Percentiles rank a stretch among this genome's conserved stretches.
phyloP scores from a whole-genome alignment of 2,888 invertebrate species.

The Candidula unifasciata region DNA sequence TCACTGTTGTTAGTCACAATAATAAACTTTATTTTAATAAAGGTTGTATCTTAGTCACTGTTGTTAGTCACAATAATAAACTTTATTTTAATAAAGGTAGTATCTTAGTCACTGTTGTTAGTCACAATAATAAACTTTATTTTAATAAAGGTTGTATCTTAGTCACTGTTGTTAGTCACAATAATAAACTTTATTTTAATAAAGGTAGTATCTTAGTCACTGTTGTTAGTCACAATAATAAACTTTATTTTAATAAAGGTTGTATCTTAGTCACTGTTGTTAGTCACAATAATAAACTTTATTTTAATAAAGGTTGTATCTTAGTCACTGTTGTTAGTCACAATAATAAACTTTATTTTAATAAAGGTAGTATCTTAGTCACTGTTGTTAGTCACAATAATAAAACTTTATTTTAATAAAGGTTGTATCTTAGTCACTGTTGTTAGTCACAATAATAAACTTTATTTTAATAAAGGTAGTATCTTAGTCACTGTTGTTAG shows the following conservation, averaged over 20 bases:
- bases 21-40: conserved; percentile 41
- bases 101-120: conserved; percentile 59
- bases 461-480: too few species aligned
- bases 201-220: conserved; percentile 54
- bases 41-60: conserved; percentile 66
- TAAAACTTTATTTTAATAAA: conserved; percentile 53
- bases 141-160: conserved; percentile 59
- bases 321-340: conserved; percentile 59
- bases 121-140: not conserved
- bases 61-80: not conserved
- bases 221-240: conserved; percentile 44
- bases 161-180: conserved; percentile 57
- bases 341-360: not conserved
- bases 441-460: not conserved
- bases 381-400: conserved; percentile 54
- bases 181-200: not conserved
- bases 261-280: conserved; percentile 61
- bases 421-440: conserved; percentile 64
- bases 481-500: conserved; percentile 59
- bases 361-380: conserved; percentile 38
- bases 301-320: conserved; percentile 58
- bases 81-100: too few species aligned
- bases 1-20: conserved; percentile 56
- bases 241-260: conserved; percentile 57
- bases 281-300: not conserved